Evolutionary conservation across 1,140 invertebrate species (phyloP), one percentile per base, ranked within the genome.

Genomic region (Drosophila punjabiensis): DNA sequence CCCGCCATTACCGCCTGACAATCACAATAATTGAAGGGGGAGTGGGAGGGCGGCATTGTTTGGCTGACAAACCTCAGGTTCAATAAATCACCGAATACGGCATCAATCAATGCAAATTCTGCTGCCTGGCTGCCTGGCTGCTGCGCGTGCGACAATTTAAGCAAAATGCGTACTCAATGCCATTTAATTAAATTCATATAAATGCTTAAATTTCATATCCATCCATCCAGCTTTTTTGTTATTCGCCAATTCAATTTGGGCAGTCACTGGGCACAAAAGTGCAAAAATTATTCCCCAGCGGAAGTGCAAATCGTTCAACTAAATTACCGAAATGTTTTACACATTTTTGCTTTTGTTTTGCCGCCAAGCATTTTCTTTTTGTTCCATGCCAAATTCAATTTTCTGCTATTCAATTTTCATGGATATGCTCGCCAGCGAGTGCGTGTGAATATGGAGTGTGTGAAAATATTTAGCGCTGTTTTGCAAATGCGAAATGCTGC

Each of bases 31-130:
- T 84, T 88, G 76, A 71, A 56, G 33, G 18, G 41, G 52, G 37
- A 35, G 24, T 13, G 4, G 28, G 33, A 7, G 30, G 2, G n/a
- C 13, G 5, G 1, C 11, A 53, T 69, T 70, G 76, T 87, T 76
- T 62, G 75, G 76, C 45, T 84, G 55, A 81, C 64, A 84, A 70
- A 82, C 77, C 85, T 81, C 60, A 84, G 74, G 67, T 80, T 80
- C 85, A 81, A 88, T 88, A 89, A 88, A 88, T 88, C 84, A 88
- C 69, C 76, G 66, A 88, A 62, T 62, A 74, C 63, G 69, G 47
- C 81, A 88, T 88, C 84, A 88, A 88, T 88, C 84, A 88, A 88
- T 88, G 84, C 81, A 88, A 88, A 88, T 79, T 41, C 58, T 47
- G 55, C 20, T 76, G 62, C 47, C 41, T 53, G n/a, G n/a, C n/a